These are phyloP conservation scores for Orycteropus afer DNA, from an alignment of 2,113 vertebrate species.

Conservation along the genomic window DNA sequence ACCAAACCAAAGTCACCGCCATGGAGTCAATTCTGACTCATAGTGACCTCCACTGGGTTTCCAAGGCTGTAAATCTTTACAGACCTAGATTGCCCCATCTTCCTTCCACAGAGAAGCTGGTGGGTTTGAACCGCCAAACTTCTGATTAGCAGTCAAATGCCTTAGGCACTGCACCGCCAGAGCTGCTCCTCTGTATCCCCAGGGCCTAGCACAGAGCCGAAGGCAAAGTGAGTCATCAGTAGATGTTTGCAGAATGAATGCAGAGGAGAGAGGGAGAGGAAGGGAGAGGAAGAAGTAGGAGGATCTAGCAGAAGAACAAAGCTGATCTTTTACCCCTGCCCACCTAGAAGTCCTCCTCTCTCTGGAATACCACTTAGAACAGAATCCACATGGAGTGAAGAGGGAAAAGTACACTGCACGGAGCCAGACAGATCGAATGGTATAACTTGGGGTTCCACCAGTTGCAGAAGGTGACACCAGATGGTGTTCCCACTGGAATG, in stretches of 20 bases:
- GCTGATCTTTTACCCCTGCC: background rate
- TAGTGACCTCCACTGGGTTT: too few species aligned
- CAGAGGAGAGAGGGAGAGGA: too few species aligned
- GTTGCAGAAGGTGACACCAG: background rate
- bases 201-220: background rate
- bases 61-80: too few species aligned
- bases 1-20: too few species aligned
- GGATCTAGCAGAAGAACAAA: background rate
- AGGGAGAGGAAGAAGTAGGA: background rate
- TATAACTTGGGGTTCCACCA: background rate
- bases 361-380: background rate
- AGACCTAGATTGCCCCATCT: too few species aligned
- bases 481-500: fast-evolving
- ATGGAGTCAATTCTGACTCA: too few species aligned
- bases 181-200: background rate
- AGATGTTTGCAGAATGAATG: background rate
- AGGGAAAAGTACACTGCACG: background rate
- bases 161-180: too few species aligned
- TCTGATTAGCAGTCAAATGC: too few species aligned
- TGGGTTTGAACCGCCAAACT: too few species aligned
- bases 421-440: background rate
- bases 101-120: too few species aligned
- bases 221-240: background rate
- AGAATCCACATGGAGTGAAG: background rate
- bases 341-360: background rate